Evolutionary conservation across 2,797 vertebrate species (phyloP), one percentile per base, ranked within the genome.

Genomic region (Cyprinella venusta): DNA sequence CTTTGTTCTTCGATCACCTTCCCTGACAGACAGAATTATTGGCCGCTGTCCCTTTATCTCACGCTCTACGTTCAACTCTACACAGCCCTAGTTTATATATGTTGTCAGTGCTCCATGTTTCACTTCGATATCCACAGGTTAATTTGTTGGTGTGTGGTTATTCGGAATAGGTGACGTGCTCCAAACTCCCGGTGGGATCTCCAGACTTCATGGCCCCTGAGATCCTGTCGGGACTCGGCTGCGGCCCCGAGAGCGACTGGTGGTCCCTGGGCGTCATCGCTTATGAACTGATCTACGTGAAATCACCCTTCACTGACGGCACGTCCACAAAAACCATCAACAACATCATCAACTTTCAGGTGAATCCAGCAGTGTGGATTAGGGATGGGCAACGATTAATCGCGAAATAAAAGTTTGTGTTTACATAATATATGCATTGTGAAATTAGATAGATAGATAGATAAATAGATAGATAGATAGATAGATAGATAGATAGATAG

Each of bases 331-430:
- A 96, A 91, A 99, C 98, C 26, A 93, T 96, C 88, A 94, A 94
- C 90, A 99, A 99, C 91, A 98, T 99, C 88, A 96, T 97, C 89
- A 98, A 98, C 90, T 97, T 96, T 88, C 95, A 98, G 96, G 98
- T 99, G 92, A 79, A 76, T 59, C 36, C 9, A 40, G 5, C n/a
- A 33, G 33, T 48, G 13, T 5, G 45, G 13, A 48, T 15, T 15
- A n/a, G n/a, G n/a, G n/a, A n/a, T n/a, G n/a, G n/a, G n/a, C n/a
- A n/a, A n/a, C n/a, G n/a, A n/a, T n/a, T n/a, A n/a, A n/a, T n/a
- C n/a, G n/a, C n/a, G n/a, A n/a, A n/a, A n/a, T n/a, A n/a, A n/a
- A n/a, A n/a, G n/a, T n/a, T n/a, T n/a, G n/a, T n/a, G n/a, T n/a
- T n/a, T n/a, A n/a, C n/a, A n/a, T n/a, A n/a, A n/a, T n/a, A n/a